Base-by-base conservation (phyloP, 2,888 invertebrate species). In the Chalcosyrphus nemorum region DNA sequence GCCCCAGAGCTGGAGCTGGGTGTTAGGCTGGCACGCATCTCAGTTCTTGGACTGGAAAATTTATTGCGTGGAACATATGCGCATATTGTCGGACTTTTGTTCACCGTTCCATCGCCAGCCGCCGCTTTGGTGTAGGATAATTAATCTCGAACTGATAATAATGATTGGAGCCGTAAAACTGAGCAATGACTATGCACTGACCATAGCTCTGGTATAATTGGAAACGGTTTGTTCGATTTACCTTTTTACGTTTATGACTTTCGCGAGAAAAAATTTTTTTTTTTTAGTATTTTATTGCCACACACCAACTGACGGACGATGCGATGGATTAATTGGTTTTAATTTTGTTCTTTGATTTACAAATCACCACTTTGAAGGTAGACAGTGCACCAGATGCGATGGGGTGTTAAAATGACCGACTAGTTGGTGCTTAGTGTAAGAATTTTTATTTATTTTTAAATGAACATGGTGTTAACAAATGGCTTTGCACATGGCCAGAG, bases 61-160 rank as follows among this genome's bases (percentile, higher is more conserved):
- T 84, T 84, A 84, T 84, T 84, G 57, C 80, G 78, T 80, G 78
- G 82, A 84, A 84, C 78, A 70, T 81, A 61, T 74, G 82, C 47
- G 32, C 72, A 56, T 65, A 71, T 66, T 66, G 59, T 61, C 54
- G 77, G 71, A 1, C 61, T 77, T 72, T 77, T 82, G 32, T 66
- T 74, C 6, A 6, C 32, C 47, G 38, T 15, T 6, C 45, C 24
- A 57, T 75, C 19, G n/a, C n/a, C n/a, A n/a, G n/a, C n/a, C n/a
- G n/a, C n/a, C n/a, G 61, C 15, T 52, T 29, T 15, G 50, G 24
- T 52, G 68, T 50, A 50, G 38, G 47, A 63, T 74, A 74, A 78
- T 78, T 78, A 78, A 78, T 68, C 68, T 61, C 41, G 56, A 68
- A 68, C 82, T 82, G 82, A 82, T 78, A 84, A 78, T 74, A 74